phyloP scores from a whole-genome alignment of 2,888 invertebrate species.

The Bembecia ichneumoniformis region DNA sequence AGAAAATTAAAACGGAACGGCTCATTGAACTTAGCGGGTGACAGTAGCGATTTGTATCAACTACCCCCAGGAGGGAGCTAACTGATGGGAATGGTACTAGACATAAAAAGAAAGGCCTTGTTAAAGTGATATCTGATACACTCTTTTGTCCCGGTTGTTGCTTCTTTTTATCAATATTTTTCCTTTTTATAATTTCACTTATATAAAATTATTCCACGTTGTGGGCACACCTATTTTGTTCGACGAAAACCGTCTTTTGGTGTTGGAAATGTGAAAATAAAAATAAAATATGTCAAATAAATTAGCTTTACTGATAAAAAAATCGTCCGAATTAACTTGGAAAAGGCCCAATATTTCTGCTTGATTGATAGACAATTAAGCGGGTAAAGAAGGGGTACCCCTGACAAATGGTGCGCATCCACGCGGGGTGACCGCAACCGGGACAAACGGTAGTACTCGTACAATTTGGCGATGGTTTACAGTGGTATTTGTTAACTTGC shows the following conservation, averaged over 20 bases:
- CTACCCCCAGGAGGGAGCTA: background rate
- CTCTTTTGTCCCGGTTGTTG: background rate
- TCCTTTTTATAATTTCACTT: no score
- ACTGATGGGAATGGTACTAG: background rate
- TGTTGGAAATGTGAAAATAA: no score
- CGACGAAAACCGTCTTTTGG: no score
- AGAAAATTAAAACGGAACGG: background rate
- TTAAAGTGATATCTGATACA: conserved; percentile 1
- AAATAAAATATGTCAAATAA: no score
- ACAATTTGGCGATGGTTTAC: background rate
- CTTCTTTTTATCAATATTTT: no score
- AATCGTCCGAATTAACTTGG: background rate
- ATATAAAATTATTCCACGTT: no score
- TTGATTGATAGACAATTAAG: background rate
- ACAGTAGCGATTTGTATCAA: background rate
- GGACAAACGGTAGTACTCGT: background rate
- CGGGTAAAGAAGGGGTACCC: background rate
- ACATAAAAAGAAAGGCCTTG: background rate
- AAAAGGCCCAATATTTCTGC: background rate
- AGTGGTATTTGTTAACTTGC: no score
- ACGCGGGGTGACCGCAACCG: background rate
- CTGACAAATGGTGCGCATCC: background rate
- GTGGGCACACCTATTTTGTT: no score
- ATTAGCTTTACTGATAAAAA: background rate
- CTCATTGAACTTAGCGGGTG: background rate